Evolutionary conservation across 2,888 invertebrate genomes (phyloP), one percentile per base, ranked within the genome.

Genomic region (Vesta saturnalis): DNA sequence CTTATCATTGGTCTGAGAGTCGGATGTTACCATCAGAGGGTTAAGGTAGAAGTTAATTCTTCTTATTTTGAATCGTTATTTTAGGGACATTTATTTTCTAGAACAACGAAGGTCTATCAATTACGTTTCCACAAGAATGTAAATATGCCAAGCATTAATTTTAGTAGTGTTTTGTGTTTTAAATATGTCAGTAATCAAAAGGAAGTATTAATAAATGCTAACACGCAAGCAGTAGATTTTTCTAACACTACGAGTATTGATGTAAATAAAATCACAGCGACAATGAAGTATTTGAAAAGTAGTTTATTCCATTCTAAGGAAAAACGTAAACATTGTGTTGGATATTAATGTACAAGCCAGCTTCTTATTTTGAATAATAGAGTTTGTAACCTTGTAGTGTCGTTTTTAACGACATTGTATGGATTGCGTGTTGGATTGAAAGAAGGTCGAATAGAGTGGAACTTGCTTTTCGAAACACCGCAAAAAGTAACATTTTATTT

Each of bases 401-500:
- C 64, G 56, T 54, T 62, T 66, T 60, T 35, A 59, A 65, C 61
- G 49, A 65, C 56, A 60, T 57, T 65, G 60, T 69, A 56, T 69
- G 57, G 58, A 62, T 62, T 69, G 62, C 68, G 69, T 69, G 69
- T 65, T 62, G 66, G 66, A 39, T 22, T 56, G 56, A 61, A 62
- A 59, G 67, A 68, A 71, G 65, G 71, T 67, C 70, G 71, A 72
- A 68, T 72, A 66, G 66, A 70, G 60, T 61, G 54, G 63, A 67
- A 70, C 52, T 70, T 64, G 60, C 57, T 64, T 70, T 58, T 54
- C 64, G 52, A 69, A 62, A 61, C 66, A 68, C 54, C 63, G 67
- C 72, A 70, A 69, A 73, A 67, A 70, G 70, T 71, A 71, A 76
- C 76, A 75, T 77, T 77, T 76, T 77, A 69, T 75, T 74, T 74